Evolutionary conservation across 2,888 invertebrate genomes (phyloP).

Genomic region (Busseola fusca): DNA sequence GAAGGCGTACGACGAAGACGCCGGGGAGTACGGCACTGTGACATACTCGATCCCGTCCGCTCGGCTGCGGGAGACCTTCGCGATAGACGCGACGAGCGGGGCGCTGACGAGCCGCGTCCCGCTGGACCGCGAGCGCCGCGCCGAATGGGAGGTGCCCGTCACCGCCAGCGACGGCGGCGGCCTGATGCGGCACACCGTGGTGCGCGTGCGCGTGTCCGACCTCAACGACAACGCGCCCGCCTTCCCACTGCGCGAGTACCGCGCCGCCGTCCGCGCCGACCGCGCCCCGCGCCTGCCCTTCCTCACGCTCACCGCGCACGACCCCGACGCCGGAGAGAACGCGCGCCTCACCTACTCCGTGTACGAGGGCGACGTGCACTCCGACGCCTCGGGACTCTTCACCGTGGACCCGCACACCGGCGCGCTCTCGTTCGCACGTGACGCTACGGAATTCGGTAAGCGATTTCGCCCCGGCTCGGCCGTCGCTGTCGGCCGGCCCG

Average conservation of each 20-base stretch:
- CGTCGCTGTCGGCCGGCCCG: background rate
- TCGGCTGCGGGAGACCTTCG: slow-evolving; percentile 92
- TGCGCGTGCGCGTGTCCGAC: slow-evolving; percentile 94
- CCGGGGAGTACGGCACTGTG: slow-evolving; percentile 93
- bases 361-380: slow-evolving; percentile 89
- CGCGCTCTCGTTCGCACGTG: slow-evolving; percentile 91
- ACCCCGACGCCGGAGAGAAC: slow-evolving; percentile 93
- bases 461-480: background rate
- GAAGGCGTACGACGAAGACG: slow-evolving; percentile 94
- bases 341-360: slow-evolving; percentile 93
- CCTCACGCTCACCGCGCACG: slow-evolving; percentile 89
- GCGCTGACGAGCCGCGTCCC: slow-evolving; percentile 91
- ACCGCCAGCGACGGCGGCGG: slow-evolving; percentile 95
- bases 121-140: slow-evolving; percentile 92
- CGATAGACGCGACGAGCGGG: slow-evolving; percentile 92
- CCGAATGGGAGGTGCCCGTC: slow-evolving; percentile 90
- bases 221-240: slow-evolving; percentile 95
- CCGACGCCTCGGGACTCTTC: slow-evolving; percentile 91
- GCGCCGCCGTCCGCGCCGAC: slow-evolving; percentile 91
- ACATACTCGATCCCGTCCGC: slow-evolving; percentile 94
- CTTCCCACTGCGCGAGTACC: slow-evolving; percentile 93
- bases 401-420: slow-evolving; percentile 93
- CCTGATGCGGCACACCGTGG: slow-evolving; percentile 92
- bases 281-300: slow-evolving; percentile 76
- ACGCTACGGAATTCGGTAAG: slow-evolving; percentile 87